A percentile compares a stretch with the other conserved stretches of the same genome.
Conservation (phyloP, 1,140 invertebrate species). For the Ceratosolen fusciceps region DNA sequence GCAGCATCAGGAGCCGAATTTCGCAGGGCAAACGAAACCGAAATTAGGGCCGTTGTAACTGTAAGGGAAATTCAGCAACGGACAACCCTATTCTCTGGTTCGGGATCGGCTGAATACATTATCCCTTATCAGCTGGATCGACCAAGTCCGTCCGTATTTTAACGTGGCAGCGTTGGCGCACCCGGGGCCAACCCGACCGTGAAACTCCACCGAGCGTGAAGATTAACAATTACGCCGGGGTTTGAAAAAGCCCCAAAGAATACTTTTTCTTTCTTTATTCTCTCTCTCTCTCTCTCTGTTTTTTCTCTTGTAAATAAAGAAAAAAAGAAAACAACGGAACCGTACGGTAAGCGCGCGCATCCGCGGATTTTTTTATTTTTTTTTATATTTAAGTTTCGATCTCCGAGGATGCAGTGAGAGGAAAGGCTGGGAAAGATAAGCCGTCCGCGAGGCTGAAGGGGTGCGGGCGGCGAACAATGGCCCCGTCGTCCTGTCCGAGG, state of each 20-base stretch:
- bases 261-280: no score
- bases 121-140: constrained; percentile 25
- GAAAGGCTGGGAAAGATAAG: constrained; percentile 28
- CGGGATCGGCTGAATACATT: constrained; percentile 26
- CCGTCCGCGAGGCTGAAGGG: constrained; percentile 26
- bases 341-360: no score
- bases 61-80: not conserved
- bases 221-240: constrained; percentile 45
- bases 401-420: not conserved
- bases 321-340: no score
- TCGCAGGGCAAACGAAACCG: not conserved
- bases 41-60: not conserved
- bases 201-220: constrained; percentile 40
- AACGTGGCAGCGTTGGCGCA: not conserved
- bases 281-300: no score
- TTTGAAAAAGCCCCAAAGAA: no score
- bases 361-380: constrained; percentile 9
- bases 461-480: not conserved
- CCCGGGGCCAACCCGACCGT: constrained; percentile 4
- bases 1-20: no score
- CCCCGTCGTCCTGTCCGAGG: constrained; percentile 12
- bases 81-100: not conserved
- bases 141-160: constrained; percentile 24
- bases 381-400: no score
- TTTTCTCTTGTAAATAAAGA: no score